Base-by-base conservation (phyloP, 2,888 invertebrate species). In the Drosophila pegasa region DNA sequence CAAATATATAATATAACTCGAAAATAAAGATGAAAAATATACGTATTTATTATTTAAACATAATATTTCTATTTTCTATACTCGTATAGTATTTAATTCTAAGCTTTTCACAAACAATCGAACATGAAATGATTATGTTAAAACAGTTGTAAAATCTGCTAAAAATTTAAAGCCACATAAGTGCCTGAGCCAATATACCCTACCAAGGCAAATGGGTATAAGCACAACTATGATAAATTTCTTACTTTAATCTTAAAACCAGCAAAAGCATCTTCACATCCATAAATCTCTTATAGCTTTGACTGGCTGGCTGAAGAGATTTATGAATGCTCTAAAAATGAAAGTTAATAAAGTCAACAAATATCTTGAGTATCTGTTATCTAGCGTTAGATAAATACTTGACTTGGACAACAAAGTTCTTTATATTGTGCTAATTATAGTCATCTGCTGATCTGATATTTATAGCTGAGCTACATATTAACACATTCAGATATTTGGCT, bases 401-500 rank as follows among this genome's bases (percentile, higher is more conserved):
- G 5, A 43, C 9, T 27, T 43, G 9, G 29, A 12, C 12, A 16
- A 18, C 18, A 45, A 7, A 45, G 20, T 40, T 40, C 18, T n/a
- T 29, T 20, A 9, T 3, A 2, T 2, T 10, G 3, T 10, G 38
- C 18, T 29, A 52, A 38, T 52, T 27, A 45, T 45, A 27, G 25
- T 27, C 25, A 16, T 10, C 5, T 16, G n/a, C 25, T 29, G 48
- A 37, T 16, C 25, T 22, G 12, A 12, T 38, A 47, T 18, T 29
- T 20, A 29, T 29, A 52, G n/a, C 18, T 33, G 20, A 18, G 29
- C 31, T 31, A 4, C 38, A 38, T 9, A 25, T 52, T 5, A 27
- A 14, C 33, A 60, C n/a, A 41, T 18, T 9, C 40, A 29, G 31
- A 18, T 31, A 43, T 14, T 27, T 9, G 29, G 12, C 54, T 54